Conservation (phyloP, 1,140 invertebrate species). For the Pseudomyrmex cubaensis region DNA sequence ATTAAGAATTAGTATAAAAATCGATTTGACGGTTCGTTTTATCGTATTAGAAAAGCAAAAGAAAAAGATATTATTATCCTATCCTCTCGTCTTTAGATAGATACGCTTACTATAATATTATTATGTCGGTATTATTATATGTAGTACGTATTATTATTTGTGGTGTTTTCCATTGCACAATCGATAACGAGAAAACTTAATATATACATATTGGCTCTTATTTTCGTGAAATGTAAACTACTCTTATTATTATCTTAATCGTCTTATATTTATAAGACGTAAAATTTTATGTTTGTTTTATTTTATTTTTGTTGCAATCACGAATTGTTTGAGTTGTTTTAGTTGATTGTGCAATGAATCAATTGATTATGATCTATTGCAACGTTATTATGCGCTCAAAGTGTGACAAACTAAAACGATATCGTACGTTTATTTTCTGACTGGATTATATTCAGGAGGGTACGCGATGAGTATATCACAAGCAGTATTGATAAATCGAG, state of each 20-base stretch:
- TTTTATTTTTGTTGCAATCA: neutral
- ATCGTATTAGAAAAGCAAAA: neutral
- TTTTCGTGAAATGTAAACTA: neutral
- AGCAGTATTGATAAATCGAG: conserved; percentile 84
- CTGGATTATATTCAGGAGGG: conserved; percentile 63
- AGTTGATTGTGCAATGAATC: conserved; percentile 30
- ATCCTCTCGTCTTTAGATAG: conserved; percentile 20
- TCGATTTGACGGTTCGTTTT: neutral
- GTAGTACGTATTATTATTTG: neutral
- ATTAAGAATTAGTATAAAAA: no score
- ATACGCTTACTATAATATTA: no score
- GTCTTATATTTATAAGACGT: neutral
- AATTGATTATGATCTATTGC: neutral
- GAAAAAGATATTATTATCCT: conserved; percentile 14
- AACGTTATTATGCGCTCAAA: neutral
- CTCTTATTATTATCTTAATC: neutral
- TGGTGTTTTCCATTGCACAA: conserved; percentile 31
- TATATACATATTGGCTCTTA: neutral
- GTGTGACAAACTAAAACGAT: neutral
- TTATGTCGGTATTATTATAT: no score
- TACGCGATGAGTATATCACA: conserved; percentile 80
- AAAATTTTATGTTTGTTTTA: conserved; percentile 2
- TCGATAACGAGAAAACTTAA: conserved; percentile 13
- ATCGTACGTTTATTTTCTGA: conserved; percentile 68
- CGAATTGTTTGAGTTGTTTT: conserved; percentile 1